Evolutionary conservation across 1,140 invertebrate species (phyloP).

Genomic region (Lethrus apterus): DNA sequence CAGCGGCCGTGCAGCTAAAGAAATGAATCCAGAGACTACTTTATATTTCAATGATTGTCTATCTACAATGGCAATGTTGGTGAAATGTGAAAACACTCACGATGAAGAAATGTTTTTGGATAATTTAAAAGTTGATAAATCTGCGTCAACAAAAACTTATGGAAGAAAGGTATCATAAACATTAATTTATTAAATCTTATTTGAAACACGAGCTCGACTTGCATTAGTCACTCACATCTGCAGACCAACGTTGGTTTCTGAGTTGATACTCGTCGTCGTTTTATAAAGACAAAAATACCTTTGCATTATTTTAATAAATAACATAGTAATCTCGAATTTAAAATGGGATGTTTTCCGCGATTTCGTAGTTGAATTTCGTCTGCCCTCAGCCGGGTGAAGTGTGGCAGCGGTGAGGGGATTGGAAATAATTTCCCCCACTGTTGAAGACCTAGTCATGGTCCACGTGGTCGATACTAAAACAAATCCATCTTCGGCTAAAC

Average conservation of each 20-base stretch:
- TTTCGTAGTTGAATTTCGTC: too few species aligned
- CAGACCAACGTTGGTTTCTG: too few species aligned
- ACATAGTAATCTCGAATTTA: too few species aligned
- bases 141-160: conserved; percentile 7
- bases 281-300: not conserved
- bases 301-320: not conserved
- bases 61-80: conserved; percentile 14
- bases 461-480: not conserved
- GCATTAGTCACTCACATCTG: too few species aligned
- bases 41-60: conserved; percentile 15
- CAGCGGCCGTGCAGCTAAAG: conserved; percentile 17
- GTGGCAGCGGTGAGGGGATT: too few species aligned
- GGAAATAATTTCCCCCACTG: too few species aligned
- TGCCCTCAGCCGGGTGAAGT: too few species aligned
- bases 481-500: too few species aligned
- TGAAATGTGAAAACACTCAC: conserved; percentile 16
- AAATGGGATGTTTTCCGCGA: too few species aligned
- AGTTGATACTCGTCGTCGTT: too few species aligned
- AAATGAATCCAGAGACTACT: conserved; percentile 11
- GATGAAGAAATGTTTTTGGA: conserved; percentile 11
- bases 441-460: too few species aligned
- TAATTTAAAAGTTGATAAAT: conserved; percentile 8
- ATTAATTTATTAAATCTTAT: conserved; percentile 1
- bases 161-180: conserved; percentile 7
- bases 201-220: too few species aligned